Percentiles rank a stretch among this genome's conserved stretches.
phyloP scores from a whole-genome alignment of 2,113 vertebrate genomes.

The Amphilophus citrinellus region DNA sequence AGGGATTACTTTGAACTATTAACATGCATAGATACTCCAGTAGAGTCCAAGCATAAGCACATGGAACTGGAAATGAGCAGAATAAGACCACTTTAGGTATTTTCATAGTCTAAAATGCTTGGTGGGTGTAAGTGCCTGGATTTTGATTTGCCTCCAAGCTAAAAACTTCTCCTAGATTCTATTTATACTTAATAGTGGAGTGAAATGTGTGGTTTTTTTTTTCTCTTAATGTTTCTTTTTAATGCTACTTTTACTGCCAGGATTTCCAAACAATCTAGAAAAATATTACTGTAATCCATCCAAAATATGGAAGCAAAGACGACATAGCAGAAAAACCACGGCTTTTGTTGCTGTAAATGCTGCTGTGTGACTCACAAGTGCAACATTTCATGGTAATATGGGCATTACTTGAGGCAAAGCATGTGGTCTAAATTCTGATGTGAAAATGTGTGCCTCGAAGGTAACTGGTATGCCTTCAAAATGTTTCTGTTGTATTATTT shows the following conservation, averaged over 20 bases:
- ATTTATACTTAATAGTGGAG: fast-evolving
- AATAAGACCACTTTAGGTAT: not conserved
- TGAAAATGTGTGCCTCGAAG: not conserved
- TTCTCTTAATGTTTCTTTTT: not conserved
- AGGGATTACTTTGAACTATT: not conserved
- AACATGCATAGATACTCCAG: not conserved
- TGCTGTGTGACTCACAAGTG: slow-evolving; percentile 7
- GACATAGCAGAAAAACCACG: not conserved
- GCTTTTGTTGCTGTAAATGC: slow-evolving; percentile 13
- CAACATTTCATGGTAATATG: not conserved
- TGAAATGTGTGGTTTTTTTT: not conserved
- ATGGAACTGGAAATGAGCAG: not conserved
- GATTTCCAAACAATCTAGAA: not conserved
- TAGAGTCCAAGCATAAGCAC: not conserved
- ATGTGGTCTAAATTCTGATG: slow-evolving; percentile 13
- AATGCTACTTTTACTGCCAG: not conserved
- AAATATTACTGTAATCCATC: not conserved
- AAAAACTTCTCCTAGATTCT: not conserved
- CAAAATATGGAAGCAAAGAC: slow-evolving; percentile 1
- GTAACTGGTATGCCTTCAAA: not conserved
- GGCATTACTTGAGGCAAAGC: slow-evolving; percentile 13
- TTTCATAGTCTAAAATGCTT: not conserved
- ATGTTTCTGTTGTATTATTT: not conserved
- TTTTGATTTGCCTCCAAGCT: not conserved
- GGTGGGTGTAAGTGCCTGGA: not conserved